Percentiles rank a stretch among this genome's conserved stretches.
Conservation (phyloP, 2,888 invertebrate genomes). For the Monoplex corrugatus region DNA sequence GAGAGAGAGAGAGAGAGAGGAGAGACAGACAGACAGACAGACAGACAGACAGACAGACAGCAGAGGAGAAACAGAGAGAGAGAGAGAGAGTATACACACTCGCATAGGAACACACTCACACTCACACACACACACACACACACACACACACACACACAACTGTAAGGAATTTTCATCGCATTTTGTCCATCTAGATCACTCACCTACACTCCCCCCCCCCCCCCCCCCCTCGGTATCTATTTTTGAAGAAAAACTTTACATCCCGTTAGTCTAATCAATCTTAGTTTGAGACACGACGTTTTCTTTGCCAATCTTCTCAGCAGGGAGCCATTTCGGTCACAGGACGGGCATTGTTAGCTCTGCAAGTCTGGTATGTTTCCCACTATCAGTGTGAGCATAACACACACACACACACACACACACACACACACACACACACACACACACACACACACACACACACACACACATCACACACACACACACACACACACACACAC, state of each 20-base stretch:
- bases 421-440: slow-evolving; percentile 46
- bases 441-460: slow-evolving; percentile 44
- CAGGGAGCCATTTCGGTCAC: too few species aligned
- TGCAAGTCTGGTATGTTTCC: background rate
- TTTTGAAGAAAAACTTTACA: too few species aligned
- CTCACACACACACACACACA: background rate
- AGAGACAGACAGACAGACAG: background rate
- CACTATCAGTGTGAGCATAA: slow-evolving; percentile 38
- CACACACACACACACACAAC: slow-evolving; percentile 32
- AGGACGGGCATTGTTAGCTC: too few species aligned
- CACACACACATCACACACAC: slow-evolving; percentile 34
- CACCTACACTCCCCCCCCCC: too few species aligned
- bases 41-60: background rate
- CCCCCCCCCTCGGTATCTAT: too few species aligned
- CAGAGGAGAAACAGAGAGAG: background rate
- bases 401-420: slow-evolving; percentile 24
- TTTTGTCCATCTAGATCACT: too few species aligned
- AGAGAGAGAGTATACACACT: background rate
- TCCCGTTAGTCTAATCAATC: too few species aligned
- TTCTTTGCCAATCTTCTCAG: too few species aligned
- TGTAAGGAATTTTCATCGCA: too few species aligned
- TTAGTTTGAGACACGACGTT: too few species aligned
- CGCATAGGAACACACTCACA: background rate
- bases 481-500: slow-evolving; percentile 21
- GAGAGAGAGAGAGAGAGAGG: background rate